Evolutionary conservation across 1,140 invertebrate species (phyloP).

Genomic region (Cotesia typhae): DNA sequence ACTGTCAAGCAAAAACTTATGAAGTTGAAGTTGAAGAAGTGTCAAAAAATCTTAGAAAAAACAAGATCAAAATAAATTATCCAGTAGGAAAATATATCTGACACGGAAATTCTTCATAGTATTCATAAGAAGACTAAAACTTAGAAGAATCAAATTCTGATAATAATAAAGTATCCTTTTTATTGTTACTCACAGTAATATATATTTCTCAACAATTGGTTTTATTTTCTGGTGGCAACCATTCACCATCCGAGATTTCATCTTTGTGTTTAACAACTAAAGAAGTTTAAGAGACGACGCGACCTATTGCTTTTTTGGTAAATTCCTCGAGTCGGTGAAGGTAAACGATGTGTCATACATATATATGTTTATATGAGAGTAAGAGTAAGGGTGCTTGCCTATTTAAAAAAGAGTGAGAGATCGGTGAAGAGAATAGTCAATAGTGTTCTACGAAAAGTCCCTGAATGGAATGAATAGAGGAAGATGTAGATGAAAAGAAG

Average conservation of each 20-base stretch:
- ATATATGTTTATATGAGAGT: not conserved
- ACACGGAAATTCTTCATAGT: too few relatives aligned
- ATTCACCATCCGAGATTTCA: slow-evolving; percentile 3
- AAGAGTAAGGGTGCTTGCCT: slow-evolving; percentile 9
- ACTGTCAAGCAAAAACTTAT: too few relatives aligned
- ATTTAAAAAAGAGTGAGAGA: slow-evolving; percentile 16
- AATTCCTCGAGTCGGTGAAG: slow-evolving; percentile 23
- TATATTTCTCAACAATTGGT: slow-evolving; percentile 33
- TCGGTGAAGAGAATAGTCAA: not conserved
- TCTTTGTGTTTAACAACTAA: slow-evolving; percentile 2
- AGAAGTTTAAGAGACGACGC: slow-evolving; percentile 3
- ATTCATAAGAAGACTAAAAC: too few relatives aligned
- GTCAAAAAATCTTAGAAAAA: too few relatives aligned
- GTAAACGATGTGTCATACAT: too few relatives aligned
- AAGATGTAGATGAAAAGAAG: too few relatives aligned
- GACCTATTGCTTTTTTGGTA: slow-evolving; percentile 23
- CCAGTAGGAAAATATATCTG: too few relatives aligned
- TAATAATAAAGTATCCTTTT: too few relatives aligned
- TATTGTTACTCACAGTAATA: slow-evolving; percentile 3
- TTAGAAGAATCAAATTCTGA: too few relatives aligned
- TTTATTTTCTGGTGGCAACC: slow-evolving; percentile 17
- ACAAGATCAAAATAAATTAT: too few relatives aligned
- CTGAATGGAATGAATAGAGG: slow-evolving; percentile 6
- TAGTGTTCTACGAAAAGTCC: slow-evolving; percentile 35
- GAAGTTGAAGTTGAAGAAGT: too few relatives aligned